Percentiles rank a stretch among this genome's conserved stretches.
Conservation (phyloP, 1,140 invertebrate genomes). For the Acyrthosiphon pisum region DNA sequence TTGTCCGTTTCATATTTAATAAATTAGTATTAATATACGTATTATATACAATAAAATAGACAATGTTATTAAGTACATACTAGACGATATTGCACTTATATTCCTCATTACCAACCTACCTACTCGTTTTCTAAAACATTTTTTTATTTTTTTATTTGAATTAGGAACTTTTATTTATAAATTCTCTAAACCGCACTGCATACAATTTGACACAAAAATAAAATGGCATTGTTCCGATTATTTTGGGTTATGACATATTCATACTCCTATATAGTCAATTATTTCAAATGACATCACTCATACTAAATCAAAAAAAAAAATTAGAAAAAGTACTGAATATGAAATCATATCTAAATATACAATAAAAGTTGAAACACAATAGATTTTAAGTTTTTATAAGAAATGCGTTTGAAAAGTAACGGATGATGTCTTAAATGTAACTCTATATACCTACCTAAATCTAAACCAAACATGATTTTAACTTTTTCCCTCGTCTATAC, state of each 20-base stretch:
- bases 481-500: background rate
- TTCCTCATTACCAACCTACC: background rate
- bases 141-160: background rate
- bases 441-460: background rate
- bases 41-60: background rate
- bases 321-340: background rate
- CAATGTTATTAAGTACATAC: background rate
- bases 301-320: background rate
- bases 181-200: background rate
- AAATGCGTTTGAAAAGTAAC: background rate
- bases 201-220: background rate
- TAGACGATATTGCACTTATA: background rate
- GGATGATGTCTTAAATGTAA: background rate
- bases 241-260: background rate
- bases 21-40: background rate
- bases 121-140: background rate
- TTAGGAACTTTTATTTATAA: background rate
- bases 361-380: background rate
- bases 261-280: background rate
- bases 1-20: background rate
- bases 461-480: background rate
- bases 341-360: background rate
- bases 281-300: background rate
- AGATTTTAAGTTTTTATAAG: background rate
- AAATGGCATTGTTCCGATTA: background rate